Base-by-base conservation (phyloP, 1,140 invertebrate species). In the Sinonovacula constricta region DNA sequence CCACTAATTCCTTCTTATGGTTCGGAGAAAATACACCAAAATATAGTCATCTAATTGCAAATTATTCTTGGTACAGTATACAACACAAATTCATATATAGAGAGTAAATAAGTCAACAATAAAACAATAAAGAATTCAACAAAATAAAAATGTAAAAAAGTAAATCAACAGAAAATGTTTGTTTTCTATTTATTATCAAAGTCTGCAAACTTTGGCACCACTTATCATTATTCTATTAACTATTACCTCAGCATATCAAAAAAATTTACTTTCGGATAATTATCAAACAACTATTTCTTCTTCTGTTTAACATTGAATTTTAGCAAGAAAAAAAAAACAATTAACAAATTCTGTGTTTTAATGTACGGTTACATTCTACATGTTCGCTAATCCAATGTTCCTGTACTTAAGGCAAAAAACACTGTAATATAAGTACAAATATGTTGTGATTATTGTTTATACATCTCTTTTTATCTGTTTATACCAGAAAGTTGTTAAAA, bases 1-100 rank as follows among this genome's bases (percentile, higher is more conserved):
- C 31, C n/a, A 79, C 53, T 3, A 80, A 22, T 1, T 15, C 30
- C 78, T 72, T 84, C 82, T 84, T n/a, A n/a, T n/a, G n/a, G 76
- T 56, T 7, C 49, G 15, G 56, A 57, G 15, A 14, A 53, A 34
- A 62, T 30, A 2, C 31, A 54, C 7, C 0, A 26, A 45, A 34
- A 59, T 5, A 56, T 22, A 56, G 12, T 56, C 12, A 12, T 24
- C 24, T 14, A 56, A 12, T 14, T 7, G 5, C 12, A 56, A 12
- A 45, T 45, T 45, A 66, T 18, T 28, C 1, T 3, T 14, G 49
- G 18, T n/a, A 49, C 5, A 7, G 10, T 56, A 28, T 2, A 22
- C 28, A 49, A 30, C 31, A 15, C 12, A 36, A 4, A 39, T 67
- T 36, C 5, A 3, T 10, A 28, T 45, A 0, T 56, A 22, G 36